Percentiles rank a stretch among this genome's conserved stretches.
These are phyloP conservation scores for Blennius ocellaris DNA, from an alignment of 2,113 vertebrate genomes.

Conservation along the genomic window DNA sequence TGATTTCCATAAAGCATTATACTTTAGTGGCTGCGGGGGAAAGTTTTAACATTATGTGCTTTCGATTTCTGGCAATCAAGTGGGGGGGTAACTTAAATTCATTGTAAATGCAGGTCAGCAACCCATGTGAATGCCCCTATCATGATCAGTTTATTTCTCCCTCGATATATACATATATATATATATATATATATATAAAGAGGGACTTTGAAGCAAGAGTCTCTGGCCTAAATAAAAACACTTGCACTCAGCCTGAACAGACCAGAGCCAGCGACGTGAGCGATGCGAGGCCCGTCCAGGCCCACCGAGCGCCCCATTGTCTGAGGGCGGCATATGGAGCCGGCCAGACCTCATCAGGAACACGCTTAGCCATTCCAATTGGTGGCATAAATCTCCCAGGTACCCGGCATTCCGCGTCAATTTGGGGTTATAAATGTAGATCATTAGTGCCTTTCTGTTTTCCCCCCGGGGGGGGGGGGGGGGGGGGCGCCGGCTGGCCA, in stretches of 20 bases:
- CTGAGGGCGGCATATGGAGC: constrained; percentile 59
- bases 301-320: constrained; percentile 71
- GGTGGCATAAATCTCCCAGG: constrained; percentile 74
- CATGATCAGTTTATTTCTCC: not conserved
- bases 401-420: constrained; percentile 67
- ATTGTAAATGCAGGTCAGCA: constrained; percentile 16
- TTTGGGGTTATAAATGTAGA: constrained; percentile 77
- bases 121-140: constrained; percentile 1
- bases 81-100: not conserved
- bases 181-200: not conserved
- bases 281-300: constrained; percentile 60
- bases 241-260: constrained; percentile 44
- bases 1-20: constrained; percentile 25
- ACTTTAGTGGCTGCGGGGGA: not conserved
- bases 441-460: constrained; percentile 71
- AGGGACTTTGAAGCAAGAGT: constrained; percentile 6
- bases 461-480: too few species aligned
- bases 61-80: constrained; percentile 3
- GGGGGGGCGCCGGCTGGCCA: constrained; percentile 57
- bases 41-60: not conserved
- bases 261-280: constrained; percentile 46
- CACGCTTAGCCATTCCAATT: constrained; percentile 73
- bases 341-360: constrained; percentile 67
- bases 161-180: too few species aligned
- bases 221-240: constrained; percentile 25